phyloP scores from a whole-genome alignment of 2,888 invertebrate species.

The Oegoconia quadripuncta region DNA sequence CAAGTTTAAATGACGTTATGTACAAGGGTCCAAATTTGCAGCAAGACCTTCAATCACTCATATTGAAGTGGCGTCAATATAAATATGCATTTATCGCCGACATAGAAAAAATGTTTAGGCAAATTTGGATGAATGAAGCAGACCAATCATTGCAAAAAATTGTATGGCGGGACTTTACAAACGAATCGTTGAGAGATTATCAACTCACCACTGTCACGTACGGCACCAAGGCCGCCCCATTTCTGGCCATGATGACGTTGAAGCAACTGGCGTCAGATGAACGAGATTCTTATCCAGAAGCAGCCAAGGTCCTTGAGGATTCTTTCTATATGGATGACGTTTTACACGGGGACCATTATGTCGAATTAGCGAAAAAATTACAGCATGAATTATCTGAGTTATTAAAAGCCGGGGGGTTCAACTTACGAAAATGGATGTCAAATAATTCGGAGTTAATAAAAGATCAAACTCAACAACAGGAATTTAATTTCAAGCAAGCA shows the following conservation, averaged over 20 bases:
- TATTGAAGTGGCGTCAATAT: constrained; percentile 17
- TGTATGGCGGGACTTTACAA: constrained; percentile 1
- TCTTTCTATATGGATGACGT: constrained; percentile 9
- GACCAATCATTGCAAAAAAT: constrained; percentile 7
- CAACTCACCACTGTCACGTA: neutral
- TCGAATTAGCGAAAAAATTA: constrained; percentile 5
- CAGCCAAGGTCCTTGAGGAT: constrained; percentile 3
- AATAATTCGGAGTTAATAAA: constrained; percentile 13
- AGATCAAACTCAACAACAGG: neutral
- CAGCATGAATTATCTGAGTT: constrained; percentile 9
- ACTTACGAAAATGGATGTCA: constrained; percentile 16
- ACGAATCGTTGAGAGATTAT: neutral
- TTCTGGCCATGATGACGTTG: constrained; percentile 17
- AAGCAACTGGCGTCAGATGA: constrained; percentile 15
- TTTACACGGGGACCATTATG: constrained; percentile 5
- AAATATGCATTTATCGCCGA: constrained; percentile 13
- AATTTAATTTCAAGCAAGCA: constrained; percentile 6
- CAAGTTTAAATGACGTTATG: constrained; percentile 14
- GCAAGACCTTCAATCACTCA: constrained; percentile 13
- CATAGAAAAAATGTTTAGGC: constrained; percentile 18
- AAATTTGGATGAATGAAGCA: constrained; percentile 7
- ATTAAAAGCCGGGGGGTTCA: constrained; percentile 18
- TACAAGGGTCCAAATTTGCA: constrained; percentile 17
- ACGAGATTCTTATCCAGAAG: constrained; percentile 1
- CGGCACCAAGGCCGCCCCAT: too few species aligned